Base-by-base conservation (phyloP, 2,113 vertebrate species). In the Vombatus ursinus region DNA sequence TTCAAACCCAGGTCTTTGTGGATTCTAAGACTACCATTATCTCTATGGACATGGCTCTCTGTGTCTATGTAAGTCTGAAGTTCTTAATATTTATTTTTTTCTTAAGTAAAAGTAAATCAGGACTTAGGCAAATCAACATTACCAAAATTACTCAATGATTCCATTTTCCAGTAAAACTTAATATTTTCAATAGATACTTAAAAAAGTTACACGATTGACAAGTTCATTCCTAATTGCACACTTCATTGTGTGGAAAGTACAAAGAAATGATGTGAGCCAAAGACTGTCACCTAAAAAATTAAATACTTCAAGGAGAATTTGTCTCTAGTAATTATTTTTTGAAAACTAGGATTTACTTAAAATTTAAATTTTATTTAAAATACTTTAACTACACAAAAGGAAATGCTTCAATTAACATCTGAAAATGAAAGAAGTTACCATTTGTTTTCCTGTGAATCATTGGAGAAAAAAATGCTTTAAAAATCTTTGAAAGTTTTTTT, bases 261-360 rank as follows among this genome's bases (percentile, higher is more conserved):
- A 90, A 90, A 90, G 90, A 90, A 50, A 84, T 84, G 24, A 90
- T 26, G 25, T 90, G 37, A 68, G 47, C 50, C 90, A 90, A 90
- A 90, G 49, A 90, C 48, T 50, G 48, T 90, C 48, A 50, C 47
- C 19, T 90, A 90, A 90, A 31, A 24, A 50, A 90, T 90, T 90
- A 90, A 49, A 50, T 50, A 28, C 90, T 50, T 50, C 47, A 90
- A 48, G 14, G 28, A 50, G 26, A 90, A 90, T 31, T 50, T 90
- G 90, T 50, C 47, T 90, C 10, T 90, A 90, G 90, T 50, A 90
- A 90, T 90, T 90, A 50, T 90, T 50, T 90, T 90, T 50, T 90
- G 90, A 90, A 90, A 90, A 90, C 24, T 49, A 50, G 48, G 16
- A 90, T 90, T 90, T 90, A 50, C 90, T 50, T 90, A 48, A 90